phyloP scores from a whole-genome alignment of 2,113 vertebrate genomes.

The Nibea albiflora region DNA sequence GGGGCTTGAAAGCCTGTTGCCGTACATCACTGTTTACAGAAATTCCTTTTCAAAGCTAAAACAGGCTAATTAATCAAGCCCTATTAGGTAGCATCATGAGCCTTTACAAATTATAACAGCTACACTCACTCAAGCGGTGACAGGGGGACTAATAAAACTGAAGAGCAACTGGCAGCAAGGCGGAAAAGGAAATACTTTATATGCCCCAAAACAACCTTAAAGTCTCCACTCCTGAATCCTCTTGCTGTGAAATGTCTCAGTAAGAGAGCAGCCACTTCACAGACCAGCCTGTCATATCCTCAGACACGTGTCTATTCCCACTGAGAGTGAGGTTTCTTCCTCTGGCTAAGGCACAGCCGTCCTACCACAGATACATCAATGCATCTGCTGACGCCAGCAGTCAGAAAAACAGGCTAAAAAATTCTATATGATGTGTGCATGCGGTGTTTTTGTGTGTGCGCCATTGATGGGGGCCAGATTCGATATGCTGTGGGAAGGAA shows the following conservation, averaged over 20 bases:
- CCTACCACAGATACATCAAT: conserved; percentile 11
- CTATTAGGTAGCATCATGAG: conserved; percentile 59
- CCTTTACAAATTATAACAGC: conserved; percentile 65
- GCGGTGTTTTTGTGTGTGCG: conserved; percentile 2
- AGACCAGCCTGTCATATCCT: conserved; percentile 58
- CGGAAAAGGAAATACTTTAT: conserved; percentile 30
- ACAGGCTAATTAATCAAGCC: conserved; percentile 65
- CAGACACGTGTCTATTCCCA: conserved; percentile 54
- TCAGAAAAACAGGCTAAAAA: background rate
- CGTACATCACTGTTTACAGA: conserved; percentile 64
- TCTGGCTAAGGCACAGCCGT: conserved; percentile 24
- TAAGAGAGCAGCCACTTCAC: conserved; percentile 50
- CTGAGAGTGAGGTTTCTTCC: conserved; percentile 28
- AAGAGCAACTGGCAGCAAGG: conserved; percentile 18
- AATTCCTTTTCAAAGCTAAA: conserved; percentile 60
- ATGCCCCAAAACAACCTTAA: conserved; percentile 38
- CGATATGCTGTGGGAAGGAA: conserved; percentile 17
- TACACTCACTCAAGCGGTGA: conserved; percentile 26
- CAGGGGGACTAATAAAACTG: conserved; percentile 28
- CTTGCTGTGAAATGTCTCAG: conserved; percentile 33
- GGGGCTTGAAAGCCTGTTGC: conserved; percentile 55
- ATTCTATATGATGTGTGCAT: conserved; percentile 3
- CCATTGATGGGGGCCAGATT: conserved; percentile 25
- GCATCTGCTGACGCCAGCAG: conserved; percentile 41
- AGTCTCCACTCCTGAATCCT: conserved; percentile 18